A percentile compares a stretch with the other conserved stretches of the same genome.
Conservation (phyloP, 1,140 invertebrate species). For the Euglossa dilemma region DNA sequence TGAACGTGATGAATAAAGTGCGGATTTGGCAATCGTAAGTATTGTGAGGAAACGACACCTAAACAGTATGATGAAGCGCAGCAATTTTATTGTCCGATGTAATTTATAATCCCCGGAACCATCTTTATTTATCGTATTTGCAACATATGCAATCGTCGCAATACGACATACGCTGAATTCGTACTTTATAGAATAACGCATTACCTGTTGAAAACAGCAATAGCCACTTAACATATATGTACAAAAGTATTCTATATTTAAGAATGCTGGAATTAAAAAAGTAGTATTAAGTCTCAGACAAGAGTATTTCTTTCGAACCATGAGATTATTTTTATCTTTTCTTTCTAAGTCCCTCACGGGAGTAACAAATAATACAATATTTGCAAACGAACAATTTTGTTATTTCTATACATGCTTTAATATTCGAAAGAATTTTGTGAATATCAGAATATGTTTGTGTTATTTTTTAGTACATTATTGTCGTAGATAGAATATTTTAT, state of each 20-base stretch:
- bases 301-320: constrained; percentile 32
- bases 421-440: no score
- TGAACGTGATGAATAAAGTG: constrained; percentile 28
- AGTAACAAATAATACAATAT: not conserved
- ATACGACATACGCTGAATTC: constrained; percentile 27
- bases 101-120: not conserved
- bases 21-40: constrained; percentile 1
- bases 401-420: not conserved
- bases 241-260: constrained; percentile 49
- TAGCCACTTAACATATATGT: constrained; percentile 42
- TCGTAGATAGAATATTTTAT: constrained; percentile 3
- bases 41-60: constrained; percentile 4
- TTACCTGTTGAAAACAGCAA: constrained; percentile 49
- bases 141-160: not conserved
- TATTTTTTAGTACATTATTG: not conserved
- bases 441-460: not conserved
- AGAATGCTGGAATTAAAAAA: constrained; percentile 37
- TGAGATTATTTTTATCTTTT: constrained; percentile 9
- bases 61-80: not conserved
- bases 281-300: constrained; percentile 32
- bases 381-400: not conserved
- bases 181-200: constrained; percentile 34
- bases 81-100: not conserved
- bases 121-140: not conserved
- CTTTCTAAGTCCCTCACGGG: not conserved